phyloP scores from a whole-genome alignment of 2,888 invertebrate species.

The Synanthedon formicaeformis region DNA sequence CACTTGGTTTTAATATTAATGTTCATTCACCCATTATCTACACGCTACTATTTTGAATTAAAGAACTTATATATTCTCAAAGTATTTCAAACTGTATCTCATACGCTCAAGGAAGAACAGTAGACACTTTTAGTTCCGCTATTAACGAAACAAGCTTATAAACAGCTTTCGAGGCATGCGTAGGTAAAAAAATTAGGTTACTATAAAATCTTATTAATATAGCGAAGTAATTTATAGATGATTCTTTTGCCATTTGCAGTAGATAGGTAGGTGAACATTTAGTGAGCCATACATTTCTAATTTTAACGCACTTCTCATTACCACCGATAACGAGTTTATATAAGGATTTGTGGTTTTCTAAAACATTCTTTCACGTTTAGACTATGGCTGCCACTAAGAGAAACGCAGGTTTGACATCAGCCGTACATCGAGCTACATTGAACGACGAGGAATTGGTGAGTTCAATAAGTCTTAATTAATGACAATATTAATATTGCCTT shows the following conservation, averaged over 20 bases:
- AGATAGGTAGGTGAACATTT: background rate
- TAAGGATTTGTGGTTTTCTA: background rate
- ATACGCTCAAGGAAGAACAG: background rate
- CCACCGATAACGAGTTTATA: background rate
- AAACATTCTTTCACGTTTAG: constrained; percentile 62
- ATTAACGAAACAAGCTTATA: constrained; percentile 23
- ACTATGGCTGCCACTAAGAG: constrained; percentile 99
- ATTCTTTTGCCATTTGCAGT: background rate
- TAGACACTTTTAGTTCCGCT: background rate
- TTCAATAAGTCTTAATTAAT: constrained; percentile 9
- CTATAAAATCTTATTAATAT: background rate
- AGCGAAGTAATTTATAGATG: background rate
- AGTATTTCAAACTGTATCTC: background rate
- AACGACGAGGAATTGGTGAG: constrained; percentile 99
- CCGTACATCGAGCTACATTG: constrained; percentile 95
- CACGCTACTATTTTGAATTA: background rate
- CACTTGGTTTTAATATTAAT: constrained; percentile 16
- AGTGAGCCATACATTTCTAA: background rate
- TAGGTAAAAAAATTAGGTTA: constrained; percentile 10
- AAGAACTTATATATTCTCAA: background rate
- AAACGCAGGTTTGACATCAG: constrained; percentile 96
- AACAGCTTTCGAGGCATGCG: constrained; percentile 45
- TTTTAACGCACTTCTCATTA: background rate
- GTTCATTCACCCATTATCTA: background rate
- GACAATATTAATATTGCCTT: no score